Conservation (phyloP, 2,797 vertebrate genomes). For the Taeniopygia guttata region DNA sequence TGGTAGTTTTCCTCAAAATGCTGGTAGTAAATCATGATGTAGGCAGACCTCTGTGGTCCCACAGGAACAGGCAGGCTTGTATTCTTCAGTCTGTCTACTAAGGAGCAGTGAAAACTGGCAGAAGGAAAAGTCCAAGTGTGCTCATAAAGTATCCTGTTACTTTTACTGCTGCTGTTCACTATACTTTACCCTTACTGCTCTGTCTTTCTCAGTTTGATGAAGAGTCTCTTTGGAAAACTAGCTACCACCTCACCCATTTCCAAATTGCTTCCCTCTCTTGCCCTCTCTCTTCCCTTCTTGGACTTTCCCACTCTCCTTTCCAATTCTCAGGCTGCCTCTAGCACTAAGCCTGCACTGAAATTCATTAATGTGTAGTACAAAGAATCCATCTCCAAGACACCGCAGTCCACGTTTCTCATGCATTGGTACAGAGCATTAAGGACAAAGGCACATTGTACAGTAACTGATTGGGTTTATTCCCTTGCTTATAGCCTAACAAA, state of each 20-base stretch:
- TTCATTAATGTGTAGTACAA: not conserved
- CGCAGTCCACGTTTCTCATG: not conserved
- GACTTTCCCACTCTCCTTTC: not conserved
- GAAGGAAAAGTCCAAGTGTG: not conserved
- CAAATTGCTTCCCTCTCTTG: not conserved
- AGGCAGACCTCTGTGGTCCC: not conserved
- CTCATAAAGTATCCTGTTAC: not conserved
- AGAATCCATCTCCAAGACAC: not conserved
- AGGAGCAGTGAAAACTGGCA: not conserved
- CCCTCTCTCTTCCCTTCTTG: not conserved
- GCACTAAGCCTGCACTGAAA: not conserved
- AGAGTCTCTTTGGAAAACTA: not conserved
- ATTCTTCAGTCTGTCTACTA: not conserved
- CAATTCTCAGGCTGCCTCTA: not conserved
- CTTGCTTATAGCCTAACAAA: constrained; percentile 9
- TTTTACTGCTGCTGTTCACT: not conserved
- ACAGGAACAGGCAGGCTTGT: not conserved
- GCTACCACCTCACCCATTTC: not conserved
- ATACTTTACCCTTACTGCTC: not conserved
- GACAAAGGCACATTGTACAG: constrained; percentile 4
- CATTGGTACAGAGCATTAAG: not conserved
- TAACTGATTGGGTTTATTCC: constrained; percentile 7
- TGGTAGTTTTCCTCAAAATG: not conserved
- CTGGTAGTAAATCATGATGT: not conserved
- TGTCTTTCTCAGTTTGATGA: not conserved